phyloP scores from a whole-genome alignment of 2,888 invertebrate species.

The Sinodicranocentrus sp. region DNA sequence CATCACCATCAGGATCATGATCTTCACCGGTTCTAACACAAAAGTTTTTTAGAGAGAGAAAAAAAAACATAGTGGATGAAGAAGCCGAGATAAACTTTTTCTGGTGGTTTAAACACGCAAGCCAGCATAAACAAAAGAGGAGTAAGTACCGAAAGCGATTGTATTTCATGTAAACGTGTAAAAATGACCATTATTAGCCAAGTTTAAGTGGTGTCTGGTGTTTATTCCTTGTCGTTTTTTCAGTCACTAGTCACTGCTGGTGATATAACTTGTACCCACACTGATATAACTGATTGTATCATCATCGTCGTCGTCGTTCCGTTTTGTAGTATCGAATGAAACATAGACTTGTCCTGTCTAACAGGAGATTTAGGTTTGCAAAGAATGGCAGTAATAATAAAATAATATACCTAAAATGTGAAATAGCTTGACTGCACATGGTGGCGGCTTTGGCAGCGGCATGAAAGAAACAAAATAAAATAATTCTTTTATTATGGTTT shows the following conservation, averaged over 20 bases:
- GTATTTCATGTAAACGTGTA: conserved; percentile 53
- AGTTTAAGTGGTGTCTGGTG: conserved; percentile 42
- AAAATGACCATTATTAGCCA: conserved; percentile 43
- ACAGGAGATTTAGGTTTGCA: not conserved
- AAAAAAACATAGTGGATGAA: not conserved
- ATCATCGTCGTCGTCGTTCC: not conserved
- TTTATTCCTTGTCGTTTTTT: conserved; percentile 27
- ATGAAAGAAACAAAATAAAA: conserved; percentile 12
- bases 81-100: not conserved
- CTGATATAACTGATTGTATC: conserved; percentile 2
- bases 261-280: conserved; percentile 35
- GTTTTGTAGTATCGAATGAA: conserved; percentile 7
- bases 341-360: not conserved
- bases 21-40: not conserved
- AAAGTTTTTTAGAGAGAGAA: not conserved
- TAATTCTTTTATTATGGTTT: not conserved
- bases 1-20: conserved; percentile 29
- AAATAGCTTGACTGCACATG: not conserved
- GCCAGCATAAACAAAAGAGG: conserved; percentile 5
- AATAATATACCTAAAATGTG: not conserved
- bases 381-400: conserved; percentile 7
- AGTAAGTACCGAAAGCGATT: conserved; percentile 28
- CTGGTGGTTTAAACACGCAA: not conserved
- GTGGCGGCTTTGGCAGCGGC: conserved; percentile 8
- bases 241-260: not conserved